phyloP scores from a whole-genome alignment of 1,140 invertebrate species.

The Yoshiicerus persimilis region DNA sequence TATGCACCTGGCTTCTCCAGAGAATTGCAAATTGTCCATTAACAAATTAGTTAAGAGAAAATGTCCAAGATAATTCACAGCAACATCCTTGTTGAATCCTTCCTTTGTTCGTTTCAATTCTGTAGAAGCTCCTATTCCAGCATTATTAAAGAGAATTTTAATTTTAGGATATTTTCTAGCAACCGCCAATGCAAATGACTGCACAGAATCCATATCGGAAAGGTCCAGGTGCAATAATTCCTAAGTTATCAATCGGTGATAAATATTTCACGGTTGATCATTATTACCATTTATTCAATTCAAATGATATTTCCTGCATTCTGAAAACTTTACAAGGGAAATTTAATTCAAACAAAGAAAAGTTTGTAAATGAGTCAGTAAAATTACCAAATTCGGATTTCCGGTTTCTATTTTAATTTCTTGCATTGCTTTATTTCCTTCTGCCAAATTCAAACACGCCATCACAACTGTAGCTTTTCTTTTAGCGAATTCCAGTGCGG shows the following conservation, averaged over 20 bases:
- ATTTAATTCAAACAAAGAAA: no score
- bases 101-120: not conserved
- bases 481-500: slow-evolving; percentile 65
- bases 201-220: not conserved
- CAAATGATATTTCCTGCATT: not conserved
- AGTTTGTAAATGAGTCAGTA: not conserved
- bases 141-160: not conserved
- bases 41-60: not conserved
- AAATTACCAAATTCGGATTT: not conserved
- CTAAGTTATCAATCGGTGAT: not conserved
- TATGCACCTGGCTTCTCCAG: not conserved
- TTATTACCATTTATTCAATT: no score
- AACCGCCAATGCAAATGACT: not conserved
- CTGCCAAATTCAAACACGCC: slow-evolving; percentile 67
- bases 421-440: slow-evolving; percentile 61
- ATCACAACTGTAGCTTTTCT: slow-evolving; percentile 70
- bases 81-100: not conserved
- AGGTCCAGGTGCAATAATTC: not conserved
- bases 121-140: not conserved
- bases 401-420: slow-evolving; percentile 50
- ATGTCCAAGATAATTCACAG: not conserved
- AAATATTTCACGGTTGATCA: no score
- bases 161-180: not conserved
- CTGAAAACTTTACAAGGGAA: not conserved
- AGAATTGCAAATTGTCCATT: not conserved